These are phyloP conservation scores for Anguilla pacifica DNA, from an alignment of 2,797 vertebrate genomes.

Conservation along the genomic window DNA sequence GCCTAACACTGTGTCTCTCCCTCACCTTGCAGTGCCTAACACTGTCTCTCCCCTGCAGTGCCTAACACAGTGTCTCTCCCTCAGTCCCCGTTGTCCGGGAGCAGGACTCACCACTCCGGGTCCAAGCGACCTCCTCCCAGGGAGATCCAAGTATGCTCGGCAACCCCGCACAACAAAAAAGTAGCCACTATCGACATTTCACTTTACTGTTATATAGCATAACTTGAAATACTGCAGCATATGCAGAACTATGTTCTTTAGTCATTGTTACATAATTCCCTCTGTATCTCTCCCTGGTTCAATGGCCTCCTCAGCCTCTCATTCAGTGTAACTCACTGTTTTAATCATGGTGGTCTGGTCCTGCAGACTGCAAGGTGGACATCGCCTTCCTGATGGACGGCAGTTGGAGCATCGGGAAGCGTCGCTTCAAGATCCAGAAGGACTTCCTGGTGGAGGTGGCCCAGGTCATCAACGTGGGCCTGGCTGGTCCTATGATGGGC, in stretches of 20 bases:
- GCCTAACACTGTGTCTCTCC: too few species aligned
- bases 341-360: neutral
- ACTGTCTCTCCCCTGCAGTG: neutral
- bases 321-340: neutral
- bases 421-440: constrained; percentile 78
- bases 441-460: constrained; percentile 68
- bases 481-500: constrained; percentile 72
- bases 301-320: neutral
- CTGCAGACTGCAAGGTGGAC: constrained; percentile 76
- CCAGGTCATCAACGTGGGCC: constrained; percentile 69
- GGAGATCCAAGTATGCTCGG: constrained; percentile 86
- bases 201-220: neutral
- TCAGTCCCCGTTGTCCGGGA: constrained; percentile 79
- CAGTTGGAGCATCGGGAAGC: constrained; percentile 76
- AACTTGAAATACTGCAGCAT: neutral
- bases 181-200: neutral
- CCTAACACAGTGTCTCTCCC: neutral
- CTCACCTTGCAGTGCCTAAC: too few species aligned
- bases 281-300: neutral
- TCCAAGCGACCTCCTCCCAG: constrained; percentile 71
- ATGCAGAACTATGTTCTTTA: neutral
- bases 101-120: constrained; percentile 71
- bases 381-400: constrained; percentile 78
- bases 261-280: neutral
- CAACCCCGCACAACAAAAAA: neutral